Conservation (phyloP, 1,140 invertebrate genomes). For the Drosophila trapezifrons region DNA sequence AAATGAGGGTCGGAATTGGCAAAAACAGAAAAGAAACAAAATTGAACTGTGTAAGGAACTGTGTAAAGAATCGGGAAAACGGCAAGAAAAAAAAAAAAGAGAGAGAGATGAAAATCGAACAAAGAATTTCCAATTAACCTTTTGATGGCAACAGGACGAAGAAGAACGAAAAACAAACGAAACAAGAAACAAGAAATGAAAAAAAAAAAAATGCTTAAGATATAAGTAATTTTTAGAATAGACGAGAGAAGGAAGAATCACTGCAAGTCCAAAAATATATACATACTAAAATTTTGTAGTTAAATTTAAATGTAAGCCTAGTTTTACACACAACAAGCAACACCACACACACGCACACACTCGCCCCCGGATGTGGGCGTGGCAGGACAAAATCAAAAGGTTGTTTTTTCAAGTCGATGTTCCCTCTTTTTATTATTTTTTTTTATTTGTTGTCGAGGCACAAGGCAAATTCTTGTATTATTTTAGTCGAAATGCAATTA, state of each 20-base stretch:
- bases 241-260: conserved; percentile 32
- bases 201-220: conserved; percentile 14
- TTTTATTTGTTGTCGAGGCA: conserved; percentile 15
- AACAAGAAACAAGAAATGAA: conserved; percentile 22
- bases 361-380: conserved; percentile 40
- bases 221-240: conserved; percentile 30
- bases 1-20: conserved; percentile 34
- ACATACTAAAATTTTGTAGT: conserved; percentile 75
- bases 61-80: conserved; percentile 47
- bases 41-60: conserved; percentile 53
- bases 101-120: conserved; percentile 38
- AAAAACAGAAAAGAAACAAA: conserved; percentile 37
- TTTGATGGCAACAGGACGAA: conserved; percentile 45
- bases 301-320: conserved; percentile 74
- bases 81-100: conserved; percentile 22
- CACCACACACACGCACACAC: conserved; percentile 40
- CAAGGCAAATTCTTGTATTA: conserved; percentile 45
- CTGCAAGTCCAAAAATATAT: conserved; percentile 78
- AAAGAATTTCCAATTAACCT: conserved; percentile 67
- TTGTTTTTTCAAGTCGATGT: conserved; percentile 30
- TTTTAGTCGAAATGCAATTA: conserved; percentile 48
- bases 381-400: conserved; percentile 45
- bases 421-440: background rate
- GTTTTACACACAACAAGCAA: conserved; percentile 49
- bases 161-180: conserved; percentile 21